Conservation (phyloP, 1,140 invertebrate species). For the Ctenoplectra terminalis region DNA sequence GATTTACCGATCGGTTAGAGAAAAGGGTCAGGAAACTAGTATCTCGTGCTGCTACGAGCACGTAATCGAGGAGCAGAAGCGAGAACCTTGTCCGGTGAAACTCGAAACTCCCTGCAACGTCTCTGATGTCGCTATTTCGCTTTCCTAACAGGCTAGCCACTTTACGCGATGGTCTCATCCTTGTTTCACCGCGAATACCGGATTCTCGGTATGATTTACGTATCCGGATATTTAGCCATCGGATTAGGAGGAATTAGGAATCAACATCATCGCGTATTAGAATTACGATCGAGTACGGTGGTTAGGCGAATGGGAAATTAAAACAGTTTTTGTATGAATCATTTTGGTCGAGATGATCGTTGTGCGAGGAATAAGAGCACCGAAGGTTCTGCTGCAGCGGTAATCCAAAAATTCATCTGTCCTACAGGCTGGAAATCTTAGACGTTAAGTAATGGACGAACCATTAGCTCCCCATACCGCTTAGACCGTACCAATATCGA, state of each 20-base stretch:
- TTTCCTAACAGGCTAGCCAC: conserved; percentile 36
- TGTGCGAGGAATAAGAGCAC: no score
- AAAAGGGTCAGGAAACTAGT: conserved; percentile 15
- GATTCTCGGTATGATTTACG: neutral
- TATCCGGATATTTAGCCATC: neutral
- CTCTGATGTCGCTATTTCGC: conserved; percentile 52
- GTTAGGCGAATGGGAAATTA: neutral
- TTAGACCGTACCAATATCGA: conserved; percentile 56
- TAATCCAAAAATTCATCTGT: conserved; percentile 64
- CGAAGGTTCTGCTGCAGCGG: neutral
- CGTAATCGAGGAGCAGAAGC: conserved; percentile 50
- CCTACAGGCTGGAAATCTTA: conserved; percentile 55
- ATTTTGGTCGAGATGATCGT: neutral
- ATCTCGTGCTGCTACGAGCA: conserved; percentile 1
- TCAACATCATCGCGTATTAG: neutral
- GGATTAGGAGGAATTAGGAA: no score
- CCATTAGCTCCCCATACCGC: conserved; percentile 61
- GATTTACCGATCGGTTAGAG: conserved; percentile 19
- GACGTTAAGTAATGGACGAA: conserved; percentile 64
- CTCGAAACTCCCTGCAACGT: conserved; percentile 36
- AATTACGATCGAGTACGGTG: neutral
- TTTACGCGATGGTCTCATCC: conserved; percentile 16
- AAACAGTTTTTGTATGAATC: neutral
- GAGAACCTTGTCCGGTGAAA: conserved; percentile 37
- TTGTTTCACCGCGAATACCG: neutral